phyloP scores from a whole-genome alignment of 2,797 vertebrate genomes.

The Trichosurus vulpecula region DNA sequence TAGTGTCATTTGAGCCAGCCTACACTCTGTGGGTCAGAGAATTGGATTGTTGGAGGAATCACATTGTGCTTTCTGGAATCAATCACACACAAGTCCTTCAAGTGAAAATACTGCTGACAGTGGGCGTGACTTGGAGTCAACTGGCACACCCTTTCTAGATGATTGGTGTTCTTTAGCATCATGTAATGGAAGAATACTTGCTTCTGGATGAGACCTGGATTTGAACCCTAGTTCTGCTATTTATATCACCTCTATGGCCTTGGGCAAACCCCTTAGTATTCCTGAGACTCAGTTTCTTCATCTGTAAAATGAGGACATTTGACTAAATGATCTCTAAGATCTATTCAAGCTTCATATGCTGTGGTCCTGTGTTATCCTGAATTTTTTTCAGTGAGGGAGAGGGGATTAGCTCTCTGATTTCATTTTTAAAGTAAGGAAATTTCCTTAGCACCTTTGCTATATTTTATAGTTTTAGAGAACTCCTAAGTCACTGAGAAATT shows the following conservation, averaged over 20 bases:
- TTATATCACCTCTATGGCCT: neutral
- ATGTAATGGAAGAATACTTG: neutral
- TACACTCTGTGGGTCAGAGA: neutral
- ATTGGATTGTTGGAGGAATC: neutral
- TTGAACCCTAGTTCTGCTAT: neutral
- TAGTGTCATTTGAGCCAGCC: neutral
- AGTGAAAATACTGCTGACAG: neutral
- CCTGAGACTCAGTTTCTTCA: neutral
- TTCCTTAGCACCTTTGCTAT: neutral
- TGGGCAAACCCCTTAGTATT: neutral
- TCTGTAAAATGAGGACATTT: neutral
- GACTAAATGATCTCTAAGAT: neutral
- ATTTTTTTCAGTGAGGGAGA: neutral
- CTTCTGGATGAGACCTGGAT: neutral
- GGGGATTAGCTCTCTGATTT: neutral
- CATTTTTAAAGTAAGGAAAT: neutral
- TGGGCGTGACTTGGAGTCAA: neutral
- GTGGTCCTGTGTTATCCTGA: neutral
- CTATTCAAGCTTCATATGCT: neutral
- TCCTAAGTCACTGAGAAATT: neutral
- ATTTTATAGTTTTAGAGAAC: neutral
- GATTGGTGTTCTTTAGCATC: neutral
- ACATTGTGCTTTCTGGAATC: neutral
- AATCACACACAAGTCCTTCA: neutral
- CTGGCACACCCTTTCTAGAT: neutral